Base-by-base conservation (phyloP, 1,140 invertebrate genomes). In the Pseudomyrmex pallidus region DNA sequence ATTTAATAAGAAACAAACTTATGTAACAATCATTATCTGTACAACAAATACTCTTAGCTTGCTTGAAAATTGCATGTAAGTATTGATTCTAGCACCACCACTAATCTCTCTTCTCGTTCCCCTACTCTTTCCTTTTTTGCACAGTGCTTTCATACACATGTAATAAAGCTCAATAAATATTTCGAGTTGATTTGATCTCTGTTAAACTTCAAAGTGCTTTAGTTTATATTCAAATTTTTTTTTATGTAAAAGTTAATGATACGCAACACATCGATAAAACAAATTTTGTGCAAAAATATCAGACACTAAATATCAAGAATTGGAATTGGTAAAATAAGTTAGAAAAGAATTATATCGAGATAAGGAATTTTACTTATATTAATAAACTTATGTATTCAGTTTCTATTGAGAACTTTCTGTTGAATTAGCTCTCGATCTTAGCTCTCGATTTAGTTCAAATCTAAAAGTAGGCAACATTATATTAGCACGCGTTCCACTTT, bases 51-150 rank as follows among this genome's bases (percentile, higher is more conserved):
- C 13, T 12, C 20, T 80, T 20, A 20, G 66, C 12, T 61, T 44
- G 54, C 66, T 48, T 59, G 54, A 80, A 80, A 72, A 80, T 70
- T 80, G 54, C 13, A 59, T 44, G 66, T 72, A 70, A 80, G 76
- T 80, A 80, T 80, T 80, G 76, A 80, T 80, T 80, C 54, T 66
- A 70, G 54, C 62, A 44, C 76, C 52, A 70, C 66, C 56, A 50
- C 76, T 80, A 72, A 80, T 80, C 66, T 80, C 66, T 80, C 66
- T 80, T 72, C 76, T 80, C 64, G 35, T 15, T 52, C 35, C 46
- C 54, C 66, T 80, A 48, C 76, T 44, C 52, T 48, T 50, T 54
- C n/a, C 52, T 35, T 70, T 70, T 80, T 80, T 80, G 50, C 48
- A 44, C 44, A 17, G 54, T 61, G 54, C 66, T 13, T 72, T 46